Percentiles rank a stretch among this genome's conserved stretches.
These are phyloP conservation scores for Pandion haliaetus DNA, from an alignment of 2,113 vertebrate genomes.

Conservation along the genomic window DNA sequence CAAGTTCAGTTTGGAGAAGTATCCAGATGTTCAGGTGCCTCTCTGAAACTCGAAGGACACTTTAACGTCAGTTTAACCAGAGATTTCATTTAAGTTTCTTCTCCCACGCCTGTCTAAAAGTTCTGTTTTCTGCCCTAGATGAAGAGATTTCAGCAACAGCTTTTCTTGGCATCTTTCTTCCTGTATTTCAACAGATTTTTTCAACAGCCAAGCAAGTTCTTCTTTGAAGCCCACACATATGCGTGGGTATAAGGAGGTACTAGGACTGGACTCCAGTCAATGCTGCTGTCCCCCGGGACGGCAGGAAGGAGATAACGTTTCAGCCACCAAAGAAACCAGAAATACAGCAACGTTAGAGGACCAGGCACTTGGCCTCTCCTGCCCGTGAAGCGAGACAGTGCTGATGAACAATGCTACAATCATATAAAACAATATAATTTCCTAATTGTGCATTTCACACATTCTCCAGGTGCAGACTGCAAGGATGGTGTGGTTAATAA, in stretches of 20 bases:
- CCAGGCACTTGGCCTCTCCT: neutral
- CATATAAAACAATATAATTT: neutral
- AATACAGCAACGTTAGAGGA: fast-evolving
- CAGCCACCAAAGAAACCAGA: neutral
- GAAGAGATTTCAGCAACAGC: neutral
- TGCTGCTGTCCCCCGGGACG: neutral
- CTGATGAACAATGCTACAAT: fast-evolving
- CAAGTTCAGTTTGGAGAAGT: neutral
- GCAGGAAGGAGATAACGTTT: neutral
- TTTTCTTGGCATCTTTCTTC: neutral
- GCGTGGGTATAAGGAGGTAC: neutral
- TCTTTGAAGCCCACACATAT: neutral
- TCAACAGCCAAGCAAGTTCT: neutral
- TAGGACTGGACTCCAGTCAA: neutral
- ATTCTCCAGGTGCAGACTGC: neutral
- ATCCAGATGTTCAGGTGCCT: neutral
- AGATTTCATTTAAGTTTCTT: neutral
- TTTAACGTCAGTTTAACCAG: neutral
- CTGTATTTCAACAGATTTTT: neutral
- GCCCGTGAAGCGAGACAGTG: neutral
- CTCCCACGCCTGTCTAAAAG: neutral
- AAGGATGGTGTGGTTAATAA: neutral
- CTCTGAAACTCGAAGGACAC: neutral
- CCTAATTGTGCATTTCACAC: neutral
- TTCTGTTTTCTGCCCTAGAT: neutral